Evolutionary conservation across 1,140 invertebrate genomes (phyloP).

Genomic region (Camponotus vicinus): DNA sequence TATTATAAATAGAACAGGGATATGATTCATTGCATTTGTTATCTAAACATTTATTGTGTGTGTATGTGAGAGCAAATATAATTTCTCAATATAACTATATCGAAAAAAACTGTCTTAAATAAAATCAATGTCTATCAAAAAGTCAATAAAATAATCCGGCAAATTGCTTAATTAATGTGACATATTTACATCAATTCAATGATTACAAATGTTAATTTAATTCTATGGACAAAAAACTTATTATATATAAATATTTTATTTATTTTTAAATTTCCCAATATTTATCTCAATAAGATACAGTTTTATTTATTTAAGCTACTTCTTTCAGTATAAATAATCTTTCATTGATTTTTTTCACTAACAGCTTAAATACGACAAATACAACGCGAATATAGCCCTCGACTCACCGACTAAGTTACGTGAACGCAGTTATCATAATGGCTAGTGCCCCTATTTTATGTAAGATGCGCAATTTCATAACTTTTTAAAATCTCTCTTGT

Average conservation of each 20-base stretch:
- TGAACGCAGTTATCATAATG: conserved; percentile 60
- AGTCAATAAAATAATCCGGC: neutral
- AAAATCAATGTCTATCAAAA: neutral
- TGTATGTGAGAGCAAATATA: neutral
- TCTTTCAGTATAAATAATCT: neutral
- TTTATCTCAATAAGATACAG: neutral
- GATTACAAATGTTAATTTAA: neutral
- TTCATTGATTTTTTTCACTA: neutral
- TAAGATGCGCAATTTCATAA: conserved; percentile 73
- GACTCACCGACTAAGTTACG: conserved; percentile 7
- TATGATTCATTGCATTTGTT: neutral
- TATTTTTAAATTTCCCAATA: neutral
- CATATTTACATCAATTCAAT: neutral
- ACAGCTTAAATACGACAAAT: neutral
- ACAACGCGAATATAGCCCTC: neutral
- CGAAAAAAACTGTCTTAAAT: neutral
- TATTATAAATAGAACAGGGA: neutral
- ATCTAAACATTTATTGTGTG: neutral
- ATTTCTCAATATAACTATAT: neutral
- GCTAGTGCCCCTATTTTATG: conserved; percentile 66
- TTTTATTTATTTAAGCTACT: neutral
- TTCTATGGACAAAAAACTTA: neutral
- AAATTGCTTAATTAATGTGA: neutral
- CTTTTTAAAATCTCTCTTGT: conserved; percentile 68
- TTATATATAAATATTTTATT: neutral